Conservation (phyloP, 1,140 invertebrate species). For the Lethrus apterus region DNA sequence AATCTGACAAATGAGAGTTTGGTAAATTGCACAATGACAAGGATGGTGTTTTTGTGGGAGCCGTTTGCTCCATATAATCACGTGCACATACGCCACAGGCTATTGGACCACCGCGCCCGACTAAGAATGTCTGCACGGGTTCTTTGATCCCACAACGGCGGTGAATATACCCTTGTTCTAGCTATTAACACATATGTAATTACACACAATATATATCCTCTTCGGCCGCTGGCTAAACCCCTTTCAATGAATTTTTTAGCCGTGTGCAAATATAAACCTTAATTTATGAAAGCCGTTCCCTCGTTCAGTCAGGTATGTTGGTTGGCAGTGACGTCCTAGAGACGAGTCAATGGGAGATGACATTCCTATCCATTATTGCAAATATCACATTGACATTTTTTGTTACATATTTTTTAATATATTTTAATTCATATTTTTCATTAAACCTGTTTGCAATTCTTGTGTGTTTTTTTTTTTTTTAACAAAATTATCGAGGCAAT, state of each 20-base stretch:
- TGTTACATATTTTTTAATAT: too few relatives aligned
- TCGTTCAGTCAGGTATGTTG: slow-evolving; percentile 14
- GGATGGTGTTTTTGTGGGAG: slow-evolving; percentile 10
- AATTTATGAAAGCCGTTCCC: slow-evolving; percentile 18
- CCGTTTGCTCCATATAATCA: slow-evolving; percentile 28
- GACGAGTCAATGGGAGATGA: too few relatives aligned
- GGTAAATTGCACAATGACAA: slow-evolving; percentile 21
- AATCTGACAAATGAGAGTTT: slow-evolving; percentile 20
- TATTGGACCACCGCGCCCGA: slow-evolving; percentile 21
- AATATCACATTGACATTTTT: too few relatives aligned
- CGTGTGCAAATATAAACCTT: slow-evolving; percentile 24
- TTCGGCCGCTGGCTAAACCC: slow-evolving; percentile 14
- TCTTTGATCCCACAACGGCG: slow-evolving; percentile 27
- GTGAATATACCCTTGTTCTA: slow-evolving; percentile 27
- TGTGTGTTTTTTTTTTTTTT: too few relatives aligned
- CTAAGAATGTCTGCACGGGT: slow-evolving; percentile 27
- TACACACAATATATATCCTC: slow-evolving; percentile 27
- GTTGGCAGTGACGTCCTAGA: too few relatives aligned
- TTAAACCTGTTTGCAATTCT: too few relatives aligned
- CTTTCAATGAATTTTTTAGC: slow-evolving; percentile 22
- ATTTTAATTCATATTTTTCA: too few relatives aligned
- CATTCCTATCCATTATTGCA: too few relatives aligned
- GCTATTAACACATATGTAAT: slow-evolving; percentile 33
- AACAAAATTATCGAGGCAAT: too few relatives aligned
- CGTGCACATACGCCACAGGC: slow-evolving; percentile 27